Percentiles rank a stretch among this genome's conserved stretches.
These are phyloP conservation scores for Mesitornis unicolor DNA, from an alignment of 2,113 vertebrate species.

Conservation along the genomic window DNA sequence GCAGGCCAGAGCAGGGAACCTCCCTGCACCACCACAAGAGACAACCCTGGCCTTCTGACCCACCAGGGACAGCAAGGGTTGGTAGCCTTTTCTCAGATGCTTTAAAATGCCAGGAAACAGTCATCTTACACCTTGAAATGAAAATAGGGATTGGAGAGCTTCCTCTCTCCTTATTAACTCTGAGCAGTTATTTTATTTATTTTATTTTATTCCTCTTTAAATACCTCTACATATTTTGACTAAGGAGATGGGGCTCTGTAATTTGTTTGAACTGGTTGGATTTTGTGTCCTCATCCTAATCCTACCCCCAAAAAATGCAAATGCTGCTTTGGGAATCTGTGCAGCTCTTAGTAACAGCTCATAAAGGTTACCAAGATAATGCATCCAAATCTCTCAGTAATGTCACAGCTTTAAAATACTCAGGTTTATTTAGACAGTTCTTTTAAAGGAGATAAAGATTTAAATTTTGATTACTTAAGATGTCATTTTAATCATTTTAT, in stretches of 20 bases:
- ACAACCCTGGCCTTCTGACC: not conserved
- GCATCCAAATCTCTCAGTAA: conserved; percentile 25
- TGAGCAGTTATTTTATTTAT: not conserved
- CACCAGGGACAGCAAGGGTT: not conserved
- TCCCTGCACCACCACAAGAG: not conserved
- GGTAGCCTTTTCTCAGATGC: not conserved
- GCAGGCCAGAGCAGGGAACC: not conserved
- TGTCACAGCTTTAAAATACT: conserved; percentile 17
- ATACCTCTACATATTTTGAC: not conserved
- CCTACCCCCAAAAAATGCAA: not conserved
- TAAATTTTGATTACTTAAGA: conserved; percentile 22
- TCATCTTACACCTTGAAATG: not conserved
- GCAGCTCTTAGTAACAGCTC: not conserved
- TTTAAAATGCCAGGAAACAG: not conserved
- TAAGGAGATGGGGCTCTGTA: not conserved
- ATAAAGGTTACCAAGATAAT: conserved; percentile 27
- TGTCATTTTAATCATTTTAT: not conserved
- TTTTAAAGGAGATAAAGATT: not conserved
- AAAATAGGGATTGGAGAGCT: not conserved
- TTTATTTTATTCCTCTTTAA: not conserved
- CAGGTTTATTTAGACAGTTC: not conserved
- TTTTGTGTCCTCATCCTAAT: not conserved
- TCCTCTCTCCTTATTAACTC: not conserved
- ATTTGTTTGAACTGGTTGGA: not conserved
- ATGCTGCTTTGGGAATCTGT: not conserved